Base-by-base conservation (phyloP, 2,797 vertebrate genomes). In the Acipenser transmontanus region DNA sequence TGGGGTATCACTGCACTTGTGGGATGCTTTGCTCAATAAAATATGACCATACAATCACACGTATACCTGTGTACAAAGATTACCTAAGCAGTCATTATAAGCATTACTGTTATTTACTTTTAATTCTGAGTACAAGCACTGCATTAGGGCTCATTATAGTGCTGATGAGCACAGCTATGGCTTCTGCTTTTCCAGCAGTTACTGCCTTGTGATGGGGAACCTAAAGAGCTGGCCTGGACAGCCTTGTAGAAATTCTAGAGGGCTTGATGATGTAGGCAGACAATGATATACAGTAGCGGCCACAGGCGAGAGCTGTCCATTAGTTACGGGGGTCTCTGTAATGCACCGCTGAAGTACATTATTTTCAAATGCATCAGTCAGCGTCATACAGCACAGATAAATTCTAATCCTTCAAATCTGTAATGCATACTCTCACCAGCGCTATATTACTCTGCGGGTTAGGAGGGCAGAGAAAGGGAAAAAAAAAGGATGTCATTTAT, bases 321-420 rank as follows among this genome's bases (percentile, higher is more conserved):
- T 96, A 96, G 89, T 95, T 88, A 89, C 88, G 83, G 87, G 87
- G 87, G 88, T 74, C 89, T 88, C 83, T 79, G 92, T 95, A 95
- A 94, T 93, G 89, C 91, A 91, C 88, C 85, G 88, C 87, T 87
- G 82, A 74, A 97, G 92, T 97, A 91, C 92, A 97, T 98, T 97
- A 97, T 95, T 96, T 94, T 92, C 91, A 88, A 92, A 96, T 96
- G 94, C 91, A 95, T 96, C 95, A 95, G 94, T 93, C 91, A 95
- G 89, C 90, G 85, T 90, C 84, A 87, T 87, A 86, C 80, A 76
- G 87, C 85, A 90, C 89, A 59, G 84, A 92, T 93, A 92, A 93
- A 96, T 96, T 93, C 92, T 92, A 91, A 91, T 88, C 89, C 89
- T 91, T 90, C 84, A 86, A 91, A 94, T 95, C 89, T 94, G 93